Conservation (phyloP, 2,797 vertebrate species). For the Tamandua tetradactyla region DNA sequence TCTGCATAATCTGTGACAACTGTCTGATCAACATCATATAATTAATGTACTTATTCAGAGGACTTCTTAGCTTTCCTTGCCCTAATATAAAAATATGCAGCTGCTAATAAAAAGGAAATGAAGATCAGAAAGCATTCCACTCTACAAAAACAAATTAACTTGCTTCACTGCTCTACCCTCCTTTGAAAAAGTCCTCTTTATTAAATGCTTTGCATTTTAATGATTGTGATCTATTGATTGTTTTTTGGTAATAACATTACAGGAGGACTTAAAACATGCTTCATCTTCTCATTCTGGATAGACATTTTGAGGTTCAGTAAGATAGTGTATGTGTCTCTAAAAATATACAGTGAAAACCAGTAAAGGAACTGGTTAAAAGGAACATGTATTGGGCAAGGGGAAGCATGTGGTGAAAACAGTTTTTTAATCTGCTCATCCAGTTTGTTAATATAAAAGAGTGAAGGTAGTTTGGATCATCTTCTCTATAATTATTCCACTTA, state of each 20-base stretch:
- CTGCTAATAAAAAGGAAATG: constrained; percentile 27
- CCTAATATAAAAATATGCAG: constrained; percentile 7
- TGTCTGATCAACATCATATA: constrained; percentile 5
- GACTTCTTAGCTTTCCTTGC: neutral
- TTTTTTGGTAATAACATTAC: constrained; percentile 25
- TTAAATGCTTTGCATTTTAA: neutral
- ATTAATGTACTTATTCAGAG: neutral
- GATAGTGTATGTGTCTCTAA: neutral
- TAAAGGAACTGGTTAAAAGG: constrained; percentile 34
- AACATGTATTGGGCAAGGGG: neutral
- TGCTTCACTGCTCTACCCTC: neutral
- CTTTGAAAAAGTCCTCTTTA: constrained; percentile 39
- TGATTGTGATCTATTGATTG: constrained; percentile 24
- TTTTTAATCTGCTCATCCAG: constrained; percentile 5
- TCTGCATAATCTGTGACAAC: neutral
- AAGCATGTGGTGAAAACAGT: neutral
- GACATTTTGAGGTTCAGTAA: neutral
- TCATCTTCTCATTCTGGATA: neutral
- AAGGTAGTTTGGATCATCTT: neutral
- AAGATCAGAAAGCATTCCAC: constrained; percentile 48
- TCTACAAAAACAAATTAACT: neutral
- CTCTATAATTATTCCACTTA: constrained; percentile 34
- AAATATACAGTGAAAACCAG: constrained; percentile 24
- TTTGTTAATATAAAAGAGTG: constrained; percentile 38
- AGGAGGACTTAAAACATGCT: neutral